These are phyloP conservation scores for Embidobia sp. DNA, from an alignment of 2,888 invertebrate genomes.

Conservation along the genomic window DNA sequence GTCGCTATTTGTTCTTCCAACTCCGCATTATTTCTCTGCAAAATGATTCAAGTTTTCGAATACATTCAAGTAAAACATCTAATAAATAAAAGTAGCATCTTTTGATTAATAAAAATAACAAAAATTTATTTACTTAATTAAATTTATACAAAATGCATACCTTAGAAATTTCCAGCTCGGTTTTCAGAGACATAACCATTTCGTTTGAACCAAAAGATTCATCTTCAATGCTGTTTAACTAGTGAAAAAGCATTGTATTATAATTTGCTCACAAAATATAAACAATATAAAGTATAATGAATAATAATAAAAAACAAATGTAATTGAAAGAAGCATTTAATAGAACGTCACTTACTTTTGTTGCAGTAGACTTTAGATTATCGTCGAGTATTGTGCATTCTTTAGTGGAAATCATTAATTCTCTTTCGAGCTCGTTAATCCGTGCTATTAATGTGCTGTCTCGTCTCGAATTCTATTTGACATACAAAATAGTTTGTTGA, in stretches of 20 bases:
- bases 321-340: too few relatives aligned
- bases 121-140: not conserved
- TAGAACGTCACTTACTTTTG: slow-evolving; percentile 76
- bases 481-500: slow-evolving; percentile 26
- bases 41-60: too few relatives aligned
- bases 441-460: slow-evolving; percentile 88
- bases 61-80: too few relatives aligned
- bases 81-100: too few relatives aligned
- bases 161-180: slow-evolving; percentile 84
- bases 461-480: slow-evolving; percentile 84
- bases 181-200: slow-evolving; percentile 86
- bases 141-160: slow-evolving; percentile 68
- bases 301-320: too few relatives aligned
- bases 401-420: slow-evolving; percentile 84
- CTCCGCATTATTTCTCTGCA: slow-evolving; percentile 80
- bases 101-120: too few relatives aligned
- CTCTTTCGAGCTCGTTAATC: slow-evolving; percentile 86
- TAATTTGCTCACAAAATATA: too few relatives aligned
- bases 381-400: slow-evolving; percentile 84
- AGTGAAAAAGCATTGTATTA: too few relatives aligned
- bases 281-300: too few relatives aligned
- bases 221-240: slow-evolving; percentile 86
- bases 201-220: slow-evolving; percentile 88
- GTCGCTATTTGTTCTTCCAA: slow-evolving; percentile 87
- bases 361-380: slow-evolving; percentile 78